Evolutionary conservation across 2,113 vertebrate species (phyloP), one percentile per base, ranked within the genome.

Genomic region (Rhadina sibilatrix): DNA sequence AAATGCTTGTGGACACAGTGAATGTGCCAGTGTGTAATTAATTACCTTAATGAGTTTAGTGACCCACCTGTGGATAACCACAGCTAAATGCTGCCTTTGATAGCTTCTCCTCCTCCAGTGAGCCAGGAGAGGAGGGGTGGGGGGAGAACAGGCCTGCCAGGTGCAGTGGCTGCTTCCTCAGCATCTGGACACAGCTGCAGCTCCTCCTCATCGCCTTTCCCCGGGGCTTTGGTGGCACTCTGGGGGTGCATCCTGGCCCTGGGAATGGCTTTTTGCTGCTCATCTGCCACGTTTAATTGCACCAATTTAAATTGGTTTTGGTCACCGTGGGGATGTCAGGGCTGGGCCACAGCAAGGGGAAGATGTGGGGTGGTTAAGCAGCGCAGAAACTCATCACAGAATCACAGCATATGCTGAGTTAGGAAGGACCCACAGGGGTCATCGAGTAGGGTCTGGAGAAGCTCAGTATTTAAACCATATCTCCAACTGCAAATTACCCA

Each of bases 271-370:
- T 83, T 21, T 10, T 33, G 37, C 57, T 76, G 65, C 46, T 44
- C 44, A 52, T 57, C 28, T 4, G 21, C 12, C 28, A 8, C 2
- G 2, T 83, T 56, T 66, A 74, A 40, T 35, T 27, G 19, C 56
- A 76, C 0, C 54, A 7, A 15, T 87, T 77, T 46, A 15, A 69
- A 1, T 11, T 24, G 31, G 42, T 64, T n/a, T 46, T 22, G 76
- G 28, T 14, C n/a, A 2, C 12, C 5, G 21, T 3, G 3, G n/a
- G 46, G 70, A 27, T 19, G 12, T 2, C 0, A 0, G 38, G 28
- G 21, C 11, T 0, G 0, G 24, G 22, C 56, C 19, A 2, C 0
- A 2, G 60, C 5, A 7, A 33, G 25, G 20, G 35, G 60, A n/a
- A 71, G 42, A 24, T 31, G 6, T 44, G 4, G 3, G 12, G 14